Evolutionary conservation across 2,797 vertebrate genomes (phyloP), one percentile per base, ranked within the genome.

Genomic region (Sebastes itinus): DNA sequence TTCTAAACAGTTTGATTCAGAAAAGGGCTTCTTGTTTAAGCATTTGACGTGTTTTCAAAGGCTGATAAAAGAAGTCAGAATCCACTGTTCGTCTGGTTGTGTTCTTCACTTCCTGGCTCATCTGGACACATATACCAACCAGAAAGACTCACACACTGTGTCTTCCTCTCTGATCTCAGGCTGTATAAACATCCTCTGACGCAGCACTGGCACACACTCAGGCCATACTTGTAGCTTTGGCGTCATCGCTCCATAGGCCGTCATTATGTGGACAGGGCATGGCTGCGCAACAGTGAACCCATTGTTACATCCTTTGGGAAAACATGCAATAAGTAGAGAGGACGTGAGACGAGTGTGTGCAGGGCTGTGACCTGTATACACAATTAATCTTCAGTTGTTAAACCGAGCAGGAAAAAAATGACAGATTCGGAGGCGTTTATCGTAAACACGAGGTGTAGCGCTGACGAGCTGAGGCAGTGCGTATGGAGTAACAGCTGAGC

Each of bases 161-260:
- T 82, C 60, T 74, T 55, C 67, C 35, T 74, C 35, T 69, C 65
- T 38, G 35, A 56, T 65, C 65, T 61, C 33, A 42, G 54, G 6
- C 80, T 62, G 77, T 71, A 20, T 85, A 91, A 92, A 93, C 93
- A 90, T 89, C 88, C 91, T 89, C 49, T 92, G 85, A 91, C 65
- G 78, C 84, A 79, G 82, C 71, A 22, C 56, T 28, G 67, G 46
- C 28, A 73, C 60, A 67, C 63, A 68, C 75, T 81, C 63, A 65
- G 78, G 46, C 67, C 60, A n/a, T 35, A 79, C 79, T 79, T 1
- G 64, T 6, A 64, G 73, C 28, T 60, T 59, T 38, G 82, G 30
- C 88, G 78, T 89, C 82, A 85, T 72, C 5, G 2, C 16, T 38
- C 72, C 63, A 72, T 65, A 76, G 27, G 71, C 83, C 4, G 10